Evolutionary conservation across 2,888 invertebrate genomes (phyloP).

Genomic region (Eupithecia centaureata): DNA sequence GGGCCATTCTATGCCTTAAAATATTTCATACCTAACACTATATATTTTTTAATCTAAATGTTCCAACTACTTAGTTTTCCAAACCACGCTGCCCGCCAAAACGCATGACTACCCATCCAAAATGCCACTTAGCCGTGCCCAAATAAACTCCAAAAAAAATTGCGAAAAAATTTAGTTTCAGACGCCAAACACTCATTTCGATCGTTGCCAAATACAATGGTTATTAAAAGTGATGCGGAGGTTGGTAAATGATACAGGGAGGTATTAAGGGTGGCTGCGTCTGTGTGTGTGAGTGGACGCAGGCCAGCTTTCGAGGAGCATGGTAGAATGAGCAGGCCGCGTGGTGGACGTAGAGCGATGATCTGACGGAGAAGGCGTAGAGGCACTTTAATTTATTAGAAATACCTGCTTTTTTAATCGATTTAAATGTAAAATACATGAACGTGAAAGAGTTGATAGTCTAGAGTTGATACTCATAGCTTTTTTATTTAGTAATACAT

Average conservation of each 20-base stretch:
- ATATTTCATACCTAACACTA: background rate
- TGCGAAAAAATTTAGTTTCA: constrained; percentile 48
- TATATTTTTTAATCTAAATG: background rate
- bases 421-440: background rate
- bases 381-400: background rate
- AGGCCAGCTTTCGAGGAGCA: constrained; percentile 77
- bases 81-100: constrained; percentile 4
- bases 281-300: constrained; percentile 73
- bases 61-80: background rate
- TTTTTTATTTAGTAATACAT: too few relatives aligned
- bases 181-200: constrained; percentile 80
- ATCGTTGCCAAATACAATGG: constrained; percentile 83
- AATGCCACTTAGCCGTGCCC: constrained; percentile 10
- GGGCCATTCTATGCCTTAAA: too few relatives aligned
- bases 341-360: constrained; percentile 59
- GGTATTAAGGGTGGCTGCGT: constrained; percentile 38
- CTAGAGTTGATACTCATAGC: background rate
- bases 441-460: background rate
- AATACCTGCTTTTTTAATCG: background rate
- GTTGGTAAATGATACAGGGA: constrained; percentile 59
- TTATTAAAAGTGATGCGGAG: constrained; percentile 78
- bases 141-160: constrained; percentile 19
- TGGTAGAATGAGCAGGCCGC: constrained; percentile 68
- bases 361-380: constrained; percentile 42
- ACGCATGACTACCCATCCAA: constrained; percentile 1